Evolutionary conservation across 2,888 invertebrate genomes (phyloP), one percentile per base, ranked within the genome.

Genomic region (Caenorhabditis virilis): DNA sequence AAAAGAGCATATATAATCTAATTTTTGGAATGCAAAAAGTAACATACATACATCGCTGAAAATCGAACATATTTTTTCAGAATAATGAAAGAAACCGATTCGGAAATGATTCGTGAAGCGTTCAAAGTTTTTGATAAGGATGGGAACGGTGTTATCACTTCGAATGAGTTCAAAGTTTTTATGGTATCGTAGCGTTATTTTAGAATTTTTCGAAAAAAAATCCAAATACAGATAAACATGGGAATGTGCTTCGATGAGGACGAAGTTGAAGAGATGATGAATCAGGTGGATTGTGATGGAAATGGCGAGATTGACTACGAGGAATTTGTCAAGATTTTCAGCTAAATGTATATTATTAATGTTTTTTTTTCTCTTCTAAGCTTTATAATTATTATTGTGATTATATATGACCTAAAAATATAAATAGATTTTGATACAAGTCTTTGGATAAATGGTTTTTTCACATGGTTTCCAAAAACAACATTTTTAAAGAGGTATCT

Each of bases 71-170:
- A 16, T 22, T 15, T 11, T 63, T 70, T 27, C 60, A 70, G 80
- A 54, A 75, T 82, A 58, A 82, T 82, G 79, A 82, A 74, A 41
- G 74, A 74, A 20, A 74, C 74, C 16, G 76, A 73, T 54, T 73
- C 77, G 13, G 78, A 80, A 50, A 82, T 82, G 82, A 82, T 82
- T 54, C 66, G 82, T 11, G 82, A 82, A 46, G 82, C 81, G 3
- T 82, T 82, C 68, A 74, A 80, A 33, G 73, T 80, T 15, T 73
- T 73, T 58, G 73, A 73, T 47, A 55, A 63, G 16, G 73, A 73
- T 56, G 66, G 71, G 45, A 73, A 73, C 39, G 79, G 79, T 3
- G 71, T 72, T 35, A 79, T 79, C 41, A 79, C 79, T 0, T 77
- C 78, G 26, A 69, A 74, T 42, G 78, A 78, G 61, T 78, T 78